These are phyloP conservation scores for Plebejus anna DNA, from an alignment of 2,888 invertebrate species.

Conservation along the genomic window DNA sequence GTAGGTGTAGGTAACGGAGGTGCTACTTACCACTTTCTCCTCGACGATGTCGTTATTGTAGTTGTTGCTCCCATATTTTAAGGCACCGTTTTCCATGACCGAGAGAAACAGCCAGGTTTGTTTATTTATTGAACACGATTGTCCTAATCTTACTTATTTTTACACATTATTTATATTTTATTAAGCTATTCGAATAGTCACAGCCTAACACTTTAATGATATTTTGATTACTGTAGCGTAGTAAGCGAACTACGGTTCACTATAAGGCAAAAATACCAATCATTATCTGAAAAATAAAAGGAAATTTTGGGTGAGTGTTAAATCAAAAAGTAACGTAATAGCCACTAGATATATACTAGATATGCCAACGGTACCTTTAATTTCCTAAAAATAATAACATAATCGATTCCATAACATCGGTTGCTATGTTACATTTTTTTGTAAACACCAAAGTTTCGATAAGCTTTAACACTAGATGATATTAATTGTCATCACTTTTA, in stretches of 20 bases:
- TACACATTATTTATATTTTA: conserved; percentile 37
- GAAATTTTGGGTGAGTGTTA: background rate
- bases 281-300: conserved; percentile 26
- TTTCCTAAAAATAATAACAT: conserved; percentile 34
- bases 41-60: conserved; percentile 75
- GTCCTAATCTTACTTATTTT: conserved; percentile 40
- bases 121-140: conserved; percentile 42
- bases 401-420: conserved; percentile 45
- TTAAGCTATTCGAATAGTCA: conserved; percentile 35
- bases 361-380: conserved; percentile 13
- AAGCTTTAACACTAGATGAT: conserved; percentile 30
- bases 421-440: conserved; percentile 70
- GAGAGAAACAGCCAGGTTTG: conserved; percentile 65
- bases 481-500: conserved; percentile 22
- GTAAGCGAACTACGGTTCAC: conserved; percentile 11
- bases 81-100: conserved; percentile 81
- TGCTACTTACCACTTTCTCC: conserved; percentile 72
- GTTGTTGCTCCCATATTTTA: conserved; percentile 81
- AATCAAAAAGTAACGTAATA: background rate
- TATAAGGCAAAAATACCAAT: conserved; percentile 25
- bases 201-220: conserved; percentile 35
- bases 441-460: conserved; percentile 65
- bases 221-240: conserved; percentile 22
- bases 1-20: background rate
- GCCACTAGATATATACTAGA: background rate